Conservation (phyloP, 1,140 invertebrate species). For the Galleria mellonella region DNA sequence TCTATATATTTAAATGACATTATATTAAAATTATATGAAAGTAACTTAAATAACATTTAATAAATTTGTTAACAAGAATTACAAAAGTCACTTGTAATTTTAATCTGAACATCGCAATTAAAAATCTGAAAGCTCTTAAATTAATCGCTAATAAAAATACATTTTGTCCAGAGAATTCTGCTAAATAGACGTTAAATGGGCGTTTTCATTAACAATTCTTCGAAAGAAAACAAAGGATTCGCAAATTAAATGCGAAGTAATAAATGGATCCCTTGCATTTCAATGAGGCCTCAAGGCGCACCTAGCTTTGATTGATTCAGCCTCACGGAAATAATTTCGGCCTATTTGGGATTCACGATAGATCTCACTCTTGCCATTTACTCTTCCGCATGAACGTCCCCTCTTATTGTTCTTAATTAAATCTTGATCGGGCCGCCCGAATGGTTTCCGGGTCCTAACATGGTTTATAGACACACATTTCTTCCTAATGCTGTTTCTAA, state of each 20-base stretch:
- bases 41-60: too few relatives aligned
- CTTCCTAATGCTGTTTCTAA: background rate
- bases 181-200: slow-evolving; percentile 11
- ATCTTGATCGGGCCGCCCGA: slow-evolving; percentile 9
- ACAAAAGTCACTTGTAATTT: too few relatives aligned
- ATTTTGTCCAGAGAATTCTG: background rate
- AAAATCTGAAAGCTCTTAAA: too few relatives aligned
- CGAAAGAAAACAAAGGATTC: slow-evolving; percentile 11
- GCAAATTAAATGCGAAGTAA: slow-evolving; percentile 48
- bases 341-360: slow-evolving; percentile 49
- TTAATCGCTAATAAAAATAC: background rate
- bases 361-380: slow-evolving; percentile 28
- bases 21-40: too few relatives aligned
- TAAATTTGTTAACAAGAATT: too few relatives aligned
- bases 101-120: too few relatives aligned
- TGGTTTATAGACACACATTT: slow-evolving; percentile 5
- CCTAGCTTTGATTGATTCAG: slow-evolving; percentile 50
- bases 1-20: too few relatives aligned
- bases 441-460: background rate
- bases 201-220: slow-evolving; percentile 19
- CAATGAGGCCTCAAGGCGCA: slow-evolving; percentile 49
- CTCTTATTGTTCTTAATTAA: slow-evolving; percentile 25
- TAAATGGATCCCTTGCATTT: slow-evolving; percentile 57
- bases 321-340: slow-evolving; percentile 48
- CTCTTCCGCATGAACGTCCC: slow-evolving; percentile 32